Conservation (phyloP, 2,888 invertebrate genomes). For the Diaphora mendica region DNA sequence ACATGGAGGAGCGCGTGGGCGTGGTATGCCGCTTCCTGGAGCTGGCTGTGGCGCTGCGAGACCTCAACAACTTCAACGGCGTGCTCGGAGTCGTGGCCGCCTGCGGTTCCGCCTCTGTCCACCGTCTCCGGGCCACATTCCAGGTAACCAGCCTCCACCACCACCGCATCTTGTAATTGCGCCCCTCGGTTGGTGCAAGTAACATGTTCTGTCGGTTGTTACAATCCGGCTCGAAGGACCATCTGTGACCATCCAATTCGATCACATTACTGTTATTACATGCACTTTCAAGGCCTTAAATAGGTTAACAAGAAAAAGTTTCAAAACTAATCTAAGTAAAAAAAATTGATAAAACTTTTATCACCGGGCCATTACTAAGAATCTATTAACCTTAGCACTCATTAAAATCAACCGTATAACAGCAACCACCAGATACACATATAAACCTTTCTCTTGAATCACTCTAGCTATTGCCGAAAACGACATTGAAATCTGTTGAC, state of each 20-base stretch:
- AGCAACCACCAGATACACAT: no score
- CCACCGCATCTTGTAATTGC: not conserved
- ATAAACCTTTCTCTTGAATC: no score
- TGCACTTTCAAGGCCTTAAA: no score
- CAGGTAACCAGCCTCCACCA: conserved; percentile 78
- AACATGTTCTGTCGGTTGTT: no score
- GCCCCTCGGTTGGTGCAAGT: not conserved
- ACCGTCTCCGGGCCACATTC: conserved; percentile 93
- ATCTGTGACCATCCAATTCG: not conserved
- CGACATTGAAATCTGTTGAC: no score
- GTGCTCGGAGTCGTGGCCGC: conserved; percentile 97
- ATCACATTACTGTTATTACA: not conserved
- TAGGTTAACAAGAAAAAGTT: no score
- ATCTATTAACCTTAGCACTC: no score
- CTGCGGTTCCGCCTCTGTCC: conserved; percentile 96
- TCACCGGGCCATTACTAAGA: no score
- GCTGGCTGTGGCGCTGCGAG: conserved; percentile 96
- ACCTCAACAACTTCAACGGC: conserved; percentile 99
- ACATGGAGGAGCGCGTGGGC: conserved; percentile 97
- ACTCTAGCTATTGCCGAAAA: no score
- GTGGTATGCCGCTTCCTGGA: conserved; percentile 96
- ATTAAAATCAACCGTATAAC: no score
- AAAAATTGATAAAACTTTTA: no score
- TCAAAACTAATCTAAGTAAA: no score
- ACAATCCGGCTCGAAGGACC: not conserved